Evolutionary conservation across 2,797 vertebrate species (phyloP).

Genomic region (Salarias fasciatus): DNA sequence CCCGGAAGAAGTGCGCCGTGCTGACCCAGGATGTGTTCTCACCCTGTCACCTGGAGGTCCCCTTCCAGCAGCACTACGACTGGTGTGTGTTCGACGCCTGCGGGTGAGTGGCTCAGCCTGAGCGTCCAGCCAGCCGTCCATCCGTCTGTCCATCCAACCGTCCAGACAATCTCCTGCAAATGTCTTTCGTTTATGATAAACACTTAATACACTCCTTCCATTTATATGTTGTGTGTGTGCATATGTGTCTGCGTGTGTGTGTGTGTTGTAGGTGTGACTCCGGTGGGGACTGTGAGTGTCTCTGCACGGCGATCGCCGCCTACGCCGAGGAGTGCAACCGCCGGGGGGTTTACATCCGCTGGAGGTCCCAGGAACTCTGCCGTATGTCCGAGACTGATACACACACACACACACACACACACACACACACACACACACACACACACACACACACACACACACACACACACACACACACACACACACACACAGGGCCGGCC

Average conservation of each 20-base stretch:
- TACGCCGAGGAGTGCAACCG: conserved; percentile 89
- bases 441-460: too few relatives aligned
- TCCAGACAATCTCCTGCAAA: too few relatives aligned
- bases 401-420: not conserved
- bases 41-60: conserved; percentile 83
- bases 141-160: too few relatives aligned
- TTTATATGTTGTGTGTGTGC: too few relatives aligned
- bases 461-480: too few relatives aligned
- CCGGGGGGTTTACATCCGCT: conserved; percentile 83
- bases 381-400: conserved; percentile 77
- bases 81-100: conserved; percentile 93
- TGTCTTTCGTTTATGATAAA: too few relatives aligned
- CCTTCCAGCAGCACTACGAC: conserved; percentile 89
- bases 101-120: conserved; percentile 84
- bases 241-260: not conserved
- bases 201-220: too few relatives aligned
- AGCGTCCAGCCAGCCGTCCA: too few relatives aligned
- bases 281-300: conserved; percentile 93
- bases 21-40: conserved; percentile 85
- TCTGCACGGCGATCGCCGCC: conserved; percentile 90
- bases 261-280: conserved; percentile 86
- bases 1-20: conserved; percentile 82
- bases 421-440: too few relatives aligned
- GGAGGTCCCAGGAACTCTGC: conserved; percentile 93
- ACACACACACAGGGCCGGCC: too few relatives aligned